Evolutionary conservation across 2,113 vertebrate species (phyloP), one percentile per base, ranked within the genome.

Genomic region (Kobus ellipsiprymnus): DNA sequence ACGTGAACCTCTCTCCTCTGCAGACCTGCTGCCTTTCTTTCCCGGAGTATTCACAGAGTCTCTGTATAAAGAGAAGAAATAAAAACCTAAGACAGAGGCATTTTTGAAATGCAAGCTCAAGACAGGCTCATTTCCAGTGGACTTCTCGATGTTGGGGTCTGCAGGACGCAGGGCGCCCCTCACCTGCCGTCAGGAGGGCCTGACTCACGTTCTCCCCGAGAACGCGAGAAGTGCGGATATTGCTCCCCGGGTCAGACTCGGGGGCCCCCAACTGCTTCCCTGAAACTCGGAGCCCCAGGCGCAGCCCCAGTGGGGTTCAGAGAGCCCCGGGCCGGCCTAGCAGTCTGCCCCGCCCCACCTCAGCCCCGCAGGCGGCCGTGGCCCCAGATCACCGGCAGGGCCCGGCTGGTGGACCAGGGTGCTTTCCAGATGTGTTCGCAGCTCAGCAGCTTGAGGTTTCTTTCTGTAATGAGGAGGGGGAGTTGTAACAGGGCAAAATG

Each of bases 351-450:
- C n/a, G n/a, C 90, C 48, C 46, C 21, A 2, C 77, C 36, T 13
- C 0, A 27, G 55, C 52, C 95, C 25, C 0, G 74, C 57, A 27
- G 23, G 36, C 13, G 13, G 40, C 50, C 23, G 2, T 15, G 71
- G 84, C 93, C 94, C 77, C 80, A 55, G 83, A 88, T 82, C 84
- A 33, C 57, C 21, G 40, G 83, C 94, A 84, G 71, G 87, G 60
- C 87, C 97, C 5, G 7, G 94, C 94, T 96, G 91, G 64, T 67
- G 89, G 55, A 57, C 64, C 29, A 55, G 54, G 94, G 92, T 33
- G 57, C 91, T 67, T 62, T 91, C 96, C 98, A 98, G 96, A 97
- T 96, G 92, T 87, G 94, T 1, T 1, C 54, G 78, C 85, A 97
- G 85, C 92, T 93, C 93, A 92, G 88, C 25, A 13, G 71, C 95